phyloP scores from a whole-genome alignment of 2,797 vertebrate genomes.

The Pseudomugil tenellus region DNA sequence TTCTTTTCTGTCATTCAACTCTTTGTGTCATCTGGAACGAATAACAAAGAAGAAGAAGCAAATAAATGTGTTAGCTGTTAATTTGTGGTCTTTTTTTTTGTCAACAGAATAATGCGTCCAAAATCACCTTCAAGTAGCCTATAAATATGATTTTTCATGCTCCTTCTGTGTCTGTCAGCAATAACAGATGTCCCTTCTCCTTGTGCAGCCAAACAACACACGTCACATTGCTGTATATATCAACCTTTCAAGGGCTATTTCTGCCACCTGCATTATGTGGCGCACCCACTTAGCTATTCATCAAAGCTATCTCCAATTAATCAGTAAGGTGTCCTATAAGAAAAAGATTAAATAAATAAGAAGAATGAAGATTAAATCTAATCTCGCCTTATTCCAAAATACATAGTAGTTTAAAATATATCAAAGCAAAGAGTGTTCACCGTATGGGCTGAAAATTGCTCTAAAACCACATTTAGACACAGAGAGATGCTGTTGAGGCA shows the following conservation, averaged over 20 bases:
- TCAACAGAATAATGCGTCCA: neutral
- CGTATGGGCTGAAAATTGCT: neutral
- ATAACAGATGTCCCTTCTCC: neutral
- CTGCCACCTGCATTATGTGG: conserved; percentile 40
- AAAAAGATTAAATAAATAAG: neutral
- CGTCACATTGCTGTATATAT: conserved; percentile 33
- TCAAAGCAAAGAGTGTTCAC: neutral
- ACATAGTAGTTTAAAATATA: neutral
- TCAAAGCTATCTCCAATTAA: neutral
- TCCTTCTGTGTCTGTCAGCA: neutral
- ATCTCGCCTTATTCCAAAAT: neutral
- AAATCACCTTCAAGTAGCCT: neutral
- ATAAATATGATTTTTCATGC: neutral
- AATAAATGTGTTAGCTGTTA: neutral
- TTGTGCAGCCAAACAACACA: conserved; percentile 4
- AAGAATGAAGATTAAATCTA: neutral
- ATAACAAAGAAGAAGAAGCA: neutral
- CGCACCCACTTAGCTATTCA: conserved; percentile 1
- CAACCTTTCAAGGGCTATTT: conserved; percentile 58
- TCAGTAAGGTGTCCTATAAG: neutral
- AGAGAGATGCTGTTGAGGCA: neutral
- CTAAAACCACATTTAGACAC: neutral
- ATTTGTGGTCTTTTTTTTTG: neutral
- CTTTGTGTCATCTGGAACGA: neutral
- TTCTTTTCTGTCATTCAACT: neutral